Percentiles rank a stretch among this genome's conserved stretches.
These are phyloP conservation scores for Pipra filicauda DNA, from an alignment of 2,113 vertebrate genomes.

Conservation along the genomic window DNA sequence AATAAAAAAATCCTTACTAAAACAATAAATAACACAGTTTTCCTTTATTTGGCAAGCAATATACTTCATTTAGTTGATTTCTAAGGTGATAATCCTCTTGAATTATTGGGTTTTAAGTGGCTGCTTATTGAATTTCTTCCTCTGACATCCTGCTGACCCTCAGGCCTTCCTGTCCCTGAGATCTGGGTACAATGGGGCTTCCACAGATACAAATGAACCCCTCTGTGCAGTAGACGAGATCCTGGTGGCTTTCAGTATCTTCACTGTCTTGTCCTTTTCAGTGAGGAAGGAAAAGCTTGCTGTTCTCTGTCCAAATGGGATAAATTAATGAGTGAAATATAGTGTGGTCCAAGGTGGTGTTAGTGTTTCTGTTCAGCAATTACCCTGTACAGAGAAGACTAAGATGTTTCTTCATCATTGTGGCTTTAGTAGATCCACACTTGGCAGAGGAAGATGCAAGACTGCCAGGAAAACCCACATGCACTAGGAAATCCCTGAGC, in stretches of 20 bases:
- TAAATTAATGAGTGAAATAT: background rate
- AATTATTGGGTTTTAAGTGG: background rate
- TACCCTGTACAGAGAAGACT: background rate
- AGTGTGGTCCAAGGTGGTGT: background rate
- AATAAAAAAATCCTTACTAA: background rate
- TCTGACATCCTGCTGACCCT: background rate
- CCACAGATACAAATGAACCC: background rate
- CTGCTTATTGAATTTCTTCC: background rate
- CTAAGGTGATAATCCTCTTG: slow-evolving; percentile 11
- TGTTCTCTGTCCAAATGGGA: background rate
- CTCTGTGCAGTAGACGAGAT: background rate
- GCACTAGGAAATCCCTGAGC: background rate
- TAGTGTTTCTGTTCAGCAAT: background rate
- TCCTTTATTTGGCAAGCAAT: background rate
- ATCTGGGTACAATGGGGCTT: background rate
- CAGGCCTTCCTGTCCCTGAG: background rate
- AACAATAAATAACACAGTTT: slow-evolving; percentile 20
- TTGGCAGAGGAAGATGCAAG: background rate
- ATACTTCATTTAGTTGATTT: background rate
- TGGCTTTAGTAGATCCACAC: background rate
- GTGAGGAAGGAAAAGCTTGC: background rate
- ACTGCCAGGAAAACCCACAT: background rate
- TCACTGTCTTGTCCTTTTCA: background rate
- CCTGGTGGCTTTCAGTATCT: background rate
- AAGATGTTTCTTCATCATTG: background rate